Base-by-base conservation (phyloP, 2,888 invertebrate species). In the Hyposoter dolosus region DNA sequence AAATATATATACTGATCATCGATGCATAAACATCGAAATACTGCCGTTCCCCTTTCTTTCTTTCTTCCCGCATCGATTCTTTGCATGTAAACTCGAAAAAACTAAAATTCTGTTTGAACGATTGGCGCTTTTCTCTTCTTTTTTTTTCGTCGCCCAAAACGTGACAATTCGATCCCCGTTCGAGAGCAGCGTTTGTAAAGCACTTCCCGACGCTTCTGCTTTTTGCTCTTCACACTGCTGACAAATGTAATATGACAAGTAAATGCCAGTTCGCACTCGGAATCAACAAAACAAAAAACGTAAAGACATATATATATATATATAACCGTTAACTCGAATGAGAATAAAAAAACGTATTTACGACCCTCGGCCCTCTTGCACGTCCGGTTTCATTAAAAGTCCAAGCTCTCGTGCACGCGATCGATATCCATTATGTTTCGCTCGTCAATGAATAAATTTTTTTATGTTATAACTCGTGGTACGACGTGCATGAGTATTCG, bases 371-470 rank as follows among this genome's bases (percentile, higher is more conserved):
- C 66, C 32, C 65, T 81, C 66, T 68, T 65, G 71, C 53, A 72
- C 71, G 82, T 84, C 81, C 77, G 56, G 84, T 84, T 81, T 82
- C 56, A 84, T 84, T 82, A 60, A 82, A 74, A 40, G 43, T 60
- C 28, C 53, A 76, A 76, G 12, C 66, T 53, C 43, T 74, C 56
- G 65, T 77, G 77, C 74, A 72, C 74, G 82, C 78, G 81, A 85
- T 85, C 77, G 78, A 82, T 78, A 56, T 71, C 47, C 81, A 84
- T 47, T 71, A 71, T 66, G 69, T 84, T 84, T 72, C 28, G 32
- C 56, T 45, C 28, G 17, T 32, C 28, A n/a, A 45, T 43, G 43
- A 56, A 65, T 17, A 28, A 1, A 65, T 76, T 35, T 47, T 68
- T 50, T 43, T 43, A 65, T 50, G 43, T 50, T 23, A 15, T 23